These are phyloP conservation scores for Sprattus sprattus DNA, from an alignment of 2,113 vertebrate species.

Conservation along the genomic window DNA sequence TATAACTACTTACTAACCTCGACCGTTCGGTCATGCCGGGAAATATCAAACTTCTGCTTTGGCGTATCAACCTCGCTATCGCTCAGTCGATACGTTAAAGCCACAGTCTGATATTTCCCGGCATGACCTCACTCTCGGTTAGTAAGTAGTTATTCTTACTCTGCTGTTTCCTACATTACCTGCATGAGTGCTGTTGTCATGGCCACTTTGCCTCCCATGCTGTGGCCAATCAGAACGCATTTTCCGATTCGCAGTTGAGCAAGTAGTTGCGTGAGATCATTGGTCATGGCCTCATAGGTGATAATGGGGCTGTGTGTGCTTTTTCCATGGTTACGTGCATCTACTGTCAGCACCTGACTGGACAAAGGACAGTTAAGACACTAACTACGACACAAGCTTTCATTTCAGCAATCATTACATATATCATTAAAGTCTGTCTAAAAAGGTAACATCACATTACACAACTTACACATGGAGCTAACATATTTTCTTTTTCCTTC, in stretches of 20 bases:
- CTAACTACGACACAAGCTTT: conserved; percentile 53
- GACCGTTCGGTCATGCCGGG: no score
- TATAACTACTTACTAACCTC: no score
- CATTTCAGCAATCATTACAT: background rate
- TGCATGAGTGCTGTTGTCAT: conserved; percentile 84
- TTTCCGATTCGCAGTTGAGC: conserved; percentile 75
- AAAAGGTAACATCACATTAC: background rate
- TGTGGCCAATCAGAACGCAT: conserved; percentile 89
- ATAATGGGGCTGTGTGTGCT: conserved; percentile 81
- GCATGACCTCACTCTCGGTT: no score
- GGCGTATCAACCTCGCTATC: no score
- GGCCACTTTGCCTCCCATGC: conserved; percentile 97
- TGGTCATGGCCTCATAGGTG: conserved; percentile 85
- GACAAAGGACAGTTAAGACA: conserved; percentile 65
- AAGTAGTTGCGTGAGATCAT: conserved; percentile 82
- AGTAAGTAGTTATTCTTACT: no score
- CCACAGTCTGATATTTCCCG: no score
- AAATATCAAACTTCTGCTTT: no score
- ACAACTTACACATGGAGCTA: background rate
- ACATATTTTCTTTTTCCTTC: background rate
- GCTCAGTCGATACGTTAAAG: no score
- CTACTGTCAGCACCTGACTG: conserved; percentile 88
- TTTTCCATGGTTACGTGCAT: conserved; percentile 91
- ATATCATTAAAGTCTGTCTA: background rate
- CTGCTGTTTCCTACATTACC: conserved; percentile 60